A percentile compares a stretch with the other conserved stretches of the same genome.
phyloP scores from a whole-genome alignment of 2,888 invertebrate species.

The Cotesia congregata region DNA sequence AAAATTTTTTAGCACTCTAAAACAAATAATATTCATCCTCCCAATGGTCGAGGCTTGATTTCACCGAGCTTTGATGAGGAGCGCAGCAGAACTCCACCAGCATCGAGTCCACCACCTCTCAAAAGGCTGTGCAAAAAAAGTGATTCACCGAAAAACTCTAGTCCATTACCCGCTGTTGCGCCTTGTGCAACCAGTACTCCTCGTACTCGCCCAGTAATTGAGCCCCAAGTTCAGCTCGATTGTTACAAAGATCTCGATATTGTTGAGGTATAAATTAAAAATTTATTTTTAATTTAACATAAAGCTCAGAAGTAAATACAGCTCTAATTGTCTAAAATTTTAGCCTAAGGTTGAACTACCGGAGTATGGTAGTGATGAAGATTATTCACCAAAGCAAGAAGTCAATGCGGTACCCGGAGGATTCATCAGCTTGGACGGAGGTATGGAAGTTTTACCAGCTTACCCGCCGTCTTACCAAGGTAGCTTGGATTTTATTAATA shows the following conservation, averaged over 20 bases:
- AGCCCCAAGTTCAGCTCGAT: slow-evolving; percentile 70
- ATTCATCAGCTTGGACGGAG: slow-evolving; percentile 68
- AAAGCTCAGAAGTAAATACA: neutral
- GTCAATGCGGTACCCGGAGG: slow-evolving; percentile 67
- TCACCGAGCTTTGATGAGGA: slow-evolving; percentile 69
- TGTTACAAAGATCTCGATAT: slow-evolving; percentile 69
- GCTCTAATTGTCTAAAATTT: slow-evolving; percentile 47
- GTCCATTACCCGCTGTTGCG: slow-evolving; percentile 64
- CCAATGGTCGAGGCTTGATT: slow-evolving; percentile 67
- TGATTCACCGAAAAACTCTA: slow-evolving; percentile 69
- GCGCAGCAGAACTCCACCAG: slow-evolving; percentile 67
- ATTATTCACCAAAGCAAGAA: slow-evolving; percentile 69
- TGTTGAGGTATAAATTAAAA: slow-evolving; percentile 62
- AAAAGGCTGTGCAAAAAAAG: slow-evolving; percentile 70
- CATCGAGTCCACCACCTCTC: slow-evolving; percentile 68
- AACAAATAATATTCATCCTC: slow-evolving; percentile 66
- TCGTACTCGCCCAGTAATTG: slow-evolving; percentile 67
- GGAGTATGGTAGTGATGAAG: slow-evolving; percentile 81
- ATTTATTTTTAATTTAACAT: neutral
- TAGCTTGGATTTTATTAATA: slow-evolving; percentile 45
- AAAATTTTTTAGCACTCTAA: slow-evolving; percentile 61
- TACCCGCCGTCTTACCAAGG: slow-evolving; percentile 68
- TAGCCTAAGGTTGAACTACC: slow-evolving; percentile 82
- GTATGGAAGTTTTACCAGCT: slow-evolving; percentile 68
- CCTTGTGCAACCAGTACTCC: slow-evolving; percentile 61